Evolutionary conservation across 2,113 vertebrate genomes (phyloP).

Genomic region (Sisor rabdophorus): DNA sequence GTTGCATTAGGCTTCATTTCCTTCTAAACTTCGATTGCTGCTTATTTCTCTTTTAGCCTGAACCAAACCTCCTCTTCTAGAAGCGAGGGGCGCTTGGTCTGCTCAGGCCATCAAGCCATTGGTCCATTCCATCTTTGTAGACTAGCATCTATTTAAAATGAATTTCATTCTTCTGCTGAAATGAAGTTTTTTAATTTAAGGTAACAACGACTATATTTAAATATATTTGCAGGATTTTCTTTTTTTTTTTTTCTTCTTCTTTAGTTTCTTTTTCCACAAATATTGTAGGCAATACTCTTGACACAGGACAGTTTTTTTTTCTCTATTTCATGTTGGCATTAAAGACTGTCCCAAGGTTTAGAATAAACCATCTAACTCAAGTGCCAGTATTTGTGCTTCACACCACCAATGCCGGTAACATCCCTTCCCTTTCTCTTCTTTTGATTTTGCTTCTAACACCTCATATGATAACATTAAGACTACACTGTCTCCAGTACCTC

Average conservation of each 20-base stretch:
- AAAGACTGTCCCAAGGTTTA: conserved; percentile 67
- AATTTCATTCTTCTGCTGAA: conserved; percentile 63
- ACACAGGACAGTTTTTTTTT: conserved; percentile 65
- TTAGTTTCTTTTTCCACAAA: conserved; percentile 55
- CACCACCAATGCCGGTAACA: conserved; percentile 49
- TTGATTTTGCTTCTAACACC: conserved; percentile 69
- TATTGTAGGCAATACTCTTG: conserved; percentile 69
- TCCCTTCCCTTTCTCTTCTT: conserved; percentile 28
- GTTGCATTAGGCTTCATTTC: conserved; percentile 74
- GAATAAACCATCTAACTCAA: conserved; percentile 57
- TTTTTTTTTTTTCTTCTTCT: conserved; percentile 55
- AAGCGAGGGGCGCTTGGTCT: conserved; percentile 60
- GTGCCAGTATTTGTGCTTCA: conserved; percentile 68
- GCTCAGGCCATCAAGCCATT: conserved; percentile 46
- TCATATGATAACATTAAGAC: conserved; percentile 78
- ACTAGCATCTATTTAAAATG: conserved; percentile 69
- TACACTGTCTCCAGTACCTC: conserved; percentile 88
- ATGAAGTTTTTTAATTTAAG: conserved; percentile 66
- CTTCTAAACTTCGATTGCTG: conserved; percentile 70
- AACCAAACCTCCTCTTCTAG: conserved; percentile 56
- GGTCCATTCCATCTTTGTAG: conserved; percentile 57
- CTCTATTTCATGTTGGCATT: conserved; percentile 23
- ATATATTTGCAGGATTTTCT: conserved; percentile 69
- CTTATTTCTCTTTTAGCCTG: conserved; percentile 59
- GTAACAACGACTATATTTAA: conserved; percentile 70